Evolutionary conservation across 2,797 vertebrate genomes (phyloP).

Genomic region (Leptodactylus fallax): DNA sequence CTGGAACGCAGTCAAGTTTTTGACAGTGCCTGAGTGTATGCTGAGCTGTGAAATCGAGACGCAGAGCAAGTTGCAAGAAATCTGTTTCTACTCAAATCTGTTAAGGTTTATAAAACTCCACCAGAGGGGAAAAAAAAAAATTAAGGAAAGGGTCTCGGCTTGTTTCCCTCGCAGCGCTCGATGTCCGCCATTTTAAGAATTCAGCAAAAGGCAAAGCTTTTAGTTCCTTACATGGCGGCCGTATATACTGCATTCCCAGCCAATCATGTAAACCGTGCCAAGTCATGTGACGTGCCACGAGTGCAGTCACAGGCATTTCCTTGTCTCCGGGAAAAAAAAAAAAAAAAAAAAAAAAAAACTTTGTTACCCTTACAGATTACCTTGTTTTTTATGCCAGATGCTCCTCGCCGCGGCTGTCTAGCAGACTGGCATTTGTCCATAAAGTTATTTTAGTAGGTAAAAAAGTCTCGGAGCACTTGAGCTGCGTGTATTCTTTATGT

Average conservation of each 20-base stretch:
- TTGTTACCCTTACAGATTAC: constrained; percentile 76
- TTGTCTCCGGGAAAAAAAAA: constrained; percentile 67
- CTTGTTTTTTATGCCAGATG: constrained; percentile 74
- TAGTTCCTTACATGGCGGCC: constrained; percentile 91
- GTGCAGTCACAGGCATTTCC: constrained; percentile 83
- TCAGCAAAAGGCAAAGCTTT: constrained; percentile 75
- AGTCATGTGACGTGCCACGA: constrained; percentile 88
- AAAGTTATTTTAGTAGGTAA: constrained; percentile 83
- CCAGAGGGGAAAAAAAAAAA: constrained; percentile 61
- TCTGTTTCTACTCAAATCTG: constrained; percentile 89
- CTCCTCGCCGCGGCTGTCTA: constrained; percentile 74
- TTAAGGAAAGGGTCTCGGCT: constrained; percentile 70
- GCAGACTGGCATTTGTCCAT: constrained; percentile 79
- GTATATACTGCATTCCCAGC: constrained; percentile 80
- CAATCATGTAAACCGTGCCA: constrained; percentile 81
- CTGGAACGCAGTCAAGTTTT: constrained; percentile 87
- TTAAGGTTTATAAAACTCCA: constrained; percentile 74
- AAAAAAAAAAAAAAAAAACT: constrained; percentile 63
- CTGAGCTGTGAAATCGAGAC: constrained; percentile 82
- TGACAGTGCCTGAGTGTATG: constrained; percentile 82
- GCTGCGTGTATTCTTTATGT: constrained; percentile 87
- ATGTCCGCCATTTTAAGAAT: constrained; percentile 88
- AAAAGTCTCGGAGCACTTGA: constrained; percentile 79
- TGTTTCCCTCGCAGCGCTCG: constrained; percentile 73
- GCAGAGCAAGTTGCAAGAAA: constrained; percentile 81